phyloP scores from a whole-genome alignment of 2,113 vertebrate genomes.

The Orcinus orca region DNA sequence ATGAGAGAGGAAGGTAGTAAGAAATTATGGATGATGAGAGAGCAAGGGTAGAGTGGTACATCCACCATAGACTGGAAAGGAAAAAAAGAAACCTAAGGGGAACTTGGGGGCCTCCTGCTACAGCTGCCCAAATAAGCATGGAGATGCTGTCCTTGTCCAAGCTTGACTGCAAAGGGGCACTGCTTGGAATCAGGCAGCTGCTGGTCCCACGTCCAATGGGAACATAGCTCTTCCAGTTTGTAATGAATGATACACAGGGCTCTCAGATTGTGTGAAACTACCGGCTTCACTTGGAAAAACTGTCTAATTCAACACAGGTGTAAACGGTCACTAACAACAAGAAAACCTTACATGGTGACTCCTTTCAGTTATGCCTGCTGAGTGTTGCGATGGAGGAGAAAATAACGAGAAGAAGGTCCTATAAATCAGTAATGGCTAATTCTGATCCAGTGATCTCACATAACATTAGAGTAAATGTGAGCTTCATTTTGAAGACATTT shows the following conservation, averaged over 20 bases:
- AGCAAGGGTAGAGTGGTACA: neutral
- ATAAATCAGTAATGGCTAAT: neutral
- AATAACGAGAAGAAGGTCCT: neutral
- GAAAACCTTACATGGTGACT: neutral
- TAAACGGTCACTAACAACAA: neutral
- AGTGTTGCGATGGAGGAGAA: neutral
- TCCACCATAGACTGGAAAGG: neutral
- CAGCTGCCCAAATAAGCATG: neutral
- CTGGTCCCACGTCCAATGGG: neutral
- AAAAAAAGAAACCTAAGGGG: neutral
- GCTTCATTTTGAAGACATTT: conserved; percentile 1
- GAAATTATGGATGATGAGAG: neutral
- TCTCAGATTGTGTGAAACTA: neutral
- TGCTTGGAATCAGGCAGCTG: neutral
- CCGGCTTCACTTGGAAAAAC: neutral
- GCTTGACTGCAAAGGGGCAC: neutral
- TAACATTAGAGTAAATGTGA: neutral
- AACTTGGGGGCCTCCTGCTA: neutral
- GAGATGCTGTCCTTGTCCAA: neutral
- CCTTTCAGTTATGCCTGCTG: neutral
- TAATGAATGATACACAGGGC: neutral
- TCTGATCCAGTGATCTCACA: neutral
- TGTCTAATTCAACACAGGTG: neutral
- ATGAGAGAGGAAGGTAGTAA: neutral
- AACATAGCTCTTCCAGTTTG: neutral